phyloP scores from a whole-genome alignment of 2,888 invertebrate genomes.

The Meteorus colon region DNA sequence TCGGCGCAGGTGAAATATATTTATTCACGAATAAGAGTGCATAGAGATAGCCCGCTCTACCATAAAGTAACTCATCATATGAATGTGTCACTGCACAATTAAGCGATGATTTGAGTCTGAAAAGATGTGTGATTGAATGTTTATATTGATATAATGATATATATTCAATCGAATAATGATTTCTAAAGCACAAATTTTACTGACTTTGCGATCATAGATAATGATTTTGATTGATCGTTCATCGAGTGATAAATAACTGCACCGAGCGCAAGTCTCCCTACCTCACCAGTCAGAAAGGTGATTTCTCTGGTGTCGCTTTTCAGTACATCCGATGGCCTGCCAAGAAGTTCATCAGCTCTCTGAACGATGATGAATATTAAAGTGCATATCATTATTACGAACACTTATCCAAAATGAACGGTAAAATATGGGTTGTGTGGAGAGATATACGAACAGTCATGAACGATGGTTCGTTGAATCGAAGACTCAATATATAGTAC shows the following conservation, averaged over 20 bases:
- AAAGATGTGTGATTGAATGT: conserved; percentile 49
- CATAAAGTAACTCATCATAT: conserved; percentile 90
- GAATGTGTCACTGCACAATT: conserved; percentile 76
- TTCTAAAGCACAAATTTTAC: conserved; percentile 43
- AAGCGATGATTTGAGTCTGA: conserved; percentile 77
- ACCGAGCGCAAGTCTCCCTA: conserved; percentile 80
- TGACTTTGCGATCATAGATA: conserved; percentile 75
- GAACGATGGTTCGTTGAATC: conserved; percentile 59
- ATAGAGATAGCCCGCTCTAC: conserved; percentile 88
- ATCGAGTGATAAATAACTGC: conserved; percentile 78
- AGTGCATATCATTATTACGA: conserved; percentile 19
- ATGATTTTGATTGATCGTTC: conserved; percentile 75
- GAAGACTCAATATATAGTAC: conserved; percentile 75
- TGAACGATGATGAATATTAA: conserved; percentile 56
- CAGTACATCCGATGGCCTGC: conserved; percentile 64
- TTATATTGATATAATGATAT: conserved; percentile 30
- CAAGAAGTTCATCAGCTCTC: conserved; percentile 73
- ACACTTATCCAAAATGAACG: neutral
- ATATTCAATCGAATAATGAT: conserved; percentile 32
- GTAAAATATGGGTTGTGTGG: neutral
- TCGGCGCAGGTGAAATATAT: conserved; percentile 77
- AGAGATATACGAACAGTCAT: conserved; percentile 55
- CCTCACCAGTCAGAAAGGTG: conserved; percentile 82
- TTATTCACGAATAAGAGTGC: conserved; percentile 84
- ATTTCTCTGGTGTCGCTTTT: conserved; percentile 74